A percentile compares a stretch with the other conserved stretches of the same genome.
These are phyloP conservation scores for Microctonus hyperodae DNA, from an alignment of 2,888 invertebrate genomes.

Conservation along the genomic window DNA sequence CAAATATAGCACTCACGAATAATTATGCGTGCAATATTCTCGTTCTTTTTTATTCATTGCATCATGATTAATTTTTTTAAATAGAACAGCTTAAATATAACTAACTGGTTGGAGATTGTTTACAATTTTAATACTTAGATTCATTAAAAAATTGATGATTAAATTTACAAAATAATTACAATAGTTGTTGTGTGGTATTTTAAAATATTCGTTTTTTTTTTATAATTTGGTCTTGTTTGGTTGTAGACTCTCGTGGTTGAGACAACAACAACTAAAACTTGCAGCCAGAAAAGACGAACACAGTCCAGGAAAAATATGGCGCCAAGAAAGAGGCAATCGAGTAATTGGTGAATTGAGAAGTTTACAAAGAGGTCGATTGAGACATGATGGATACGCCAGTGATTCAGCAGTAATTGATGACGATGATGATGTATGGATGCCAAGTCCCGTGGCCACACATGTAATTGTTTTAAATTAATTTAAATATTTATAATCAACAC, in stretches of 20 bases:
- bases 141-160: neutral
- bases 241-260: slow-evolving; percentile 72
- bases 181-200: too few species aligned
- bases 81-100: slow-evolving; percentile 4
- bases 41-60: neutral
- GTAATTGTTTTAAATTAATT: slow-evolving; percentile 39
- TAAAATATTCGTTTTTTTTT: too few species aligned
- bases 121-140: neutral
- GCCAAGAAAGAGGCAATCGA: slow-evolving; percentile 76
- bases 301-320: slow-evolving; percentile 66
- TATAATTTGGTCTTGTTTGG: slow-evolving; percentile 10
- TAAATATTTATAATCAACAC: neutral
- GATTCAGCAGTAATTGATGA: slow-evolving; percentile 82
- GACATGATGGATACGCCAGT: slow-evolving; percentile 80
- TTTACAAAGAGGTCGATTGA: slow-evolving; percentile 62
- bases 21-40: neutral
- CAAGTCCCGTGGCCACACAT: slow-evolving; percentile 51
- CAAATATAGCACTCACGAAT: slow-evolving; percentile 50
- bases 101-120: neutral
- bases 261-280: slow-evolving; percentile 82
- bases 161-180: too few species aligned
- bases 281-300: slow-evolving; percentile 76
- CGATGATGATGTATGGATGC: slow-evolving; percentile 68
- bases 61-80: neutral
- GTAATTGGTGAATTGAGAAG: slow-evolving; percentile 68